These are phyloP conservation scores for Seriola dumerili DNA, from an alignment of 2,113 vertebrate genomes.

Conservation along the genomic window DNA sequence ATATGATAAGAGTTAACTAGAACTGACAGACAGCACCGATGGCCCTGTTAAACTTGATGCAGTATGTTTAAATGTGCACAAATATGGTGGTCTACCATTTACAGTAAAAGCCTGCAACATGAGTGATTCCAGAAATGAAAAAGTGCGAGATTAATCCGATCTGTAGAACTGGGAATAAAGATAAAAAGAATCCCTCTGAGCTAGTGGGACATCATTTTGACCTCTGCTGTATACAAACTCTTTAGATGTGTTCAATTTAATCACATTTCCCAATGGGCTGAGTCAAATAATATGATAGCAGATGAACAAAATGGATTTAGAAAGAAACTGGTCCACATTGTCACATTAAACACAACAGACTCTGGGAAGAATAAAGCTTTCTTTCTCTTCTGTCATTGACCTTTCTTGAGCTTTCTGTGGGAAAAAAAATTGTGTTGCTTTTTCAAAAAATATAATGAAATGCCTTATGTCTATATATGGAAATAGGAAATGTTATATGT, in stretches of 20 bases:
- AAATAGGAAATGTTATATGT: neutral
- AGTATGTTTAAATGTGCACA: neutral
- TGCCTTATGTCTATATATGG: neutral
- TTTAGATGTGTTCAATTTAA: constrained; percentile 35
- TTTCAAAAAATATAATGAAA: neutral
- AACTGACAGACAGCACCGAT: neutral
- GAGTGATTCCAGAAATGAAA: neutral
- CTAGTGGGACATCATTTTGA: constrained; percentile 22
- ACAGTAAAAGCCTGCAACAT: neutral
- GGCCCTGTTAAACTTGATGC: neutral
- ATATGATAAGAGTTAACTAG: neutral
- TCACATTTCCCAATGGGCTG: constrained; percentile 40
- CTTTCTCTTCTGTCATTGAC: neutral
- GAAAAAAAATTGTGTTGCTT: neutral
- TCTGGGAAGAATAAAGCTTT: neutral
- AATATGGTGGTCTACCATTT: neutral
- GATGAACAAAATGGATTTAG: constrained; percentile 35
- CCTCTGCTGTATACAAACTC: constrained; percentile 36
- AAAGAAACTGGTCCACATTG: constrained; percentile 3
- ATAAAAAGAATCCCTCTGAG: constrained; percentile 29
- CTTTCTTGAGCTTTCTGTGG: neutral
- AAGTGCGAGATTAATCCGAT: constrained; percentile 22
- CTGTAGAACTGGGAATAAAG: constrained; percentile 31
- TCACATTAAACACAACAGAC: constrained; percentile 15
- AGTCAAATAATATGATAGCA: constrained; percentile 25